Evolutionary conservation across 2,888 invertebrate genomes (phyloP).

Genomic region (Spodoptera picta): DNA sequence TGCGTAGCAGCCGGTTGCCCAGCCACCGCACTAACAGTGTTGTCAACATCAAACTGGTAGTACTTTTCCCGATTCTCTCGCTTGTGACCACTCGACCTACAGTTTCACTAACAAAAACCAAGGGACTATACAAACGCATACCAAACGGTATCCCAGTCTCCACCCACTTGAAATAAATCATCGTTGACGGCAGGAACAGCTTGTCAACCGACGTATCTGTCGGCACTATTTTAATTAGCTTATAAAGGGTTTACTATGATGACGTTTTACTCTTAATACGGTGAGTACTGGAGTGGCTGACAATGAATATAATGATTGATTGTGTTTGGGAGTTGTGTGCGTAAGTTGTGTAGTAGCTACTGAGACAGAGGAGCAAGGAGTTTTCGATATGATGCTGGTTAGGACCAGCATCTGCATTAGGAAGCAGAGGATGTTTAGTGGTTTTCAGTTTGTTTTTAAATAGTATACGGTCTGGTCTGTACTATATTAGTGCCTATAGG

Average conservation of each 20-base stretch:
- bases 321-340: conserved; percentile 6
- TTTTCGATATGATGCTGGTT: no score
- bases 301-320: conserved; percentile 46
- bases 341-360: background rate
- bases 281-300: conserved; percentile 30
- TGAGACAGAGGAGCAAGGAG: background rate
- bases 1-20: no score
- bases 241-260: conserved; percentile 53
- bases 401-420: no score
- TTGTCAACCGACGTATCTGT: conserved; percentile 53
- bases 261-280: conserved; percentile 22
- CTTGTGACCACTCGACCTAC: background rate
- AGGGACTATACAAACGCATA: background rate
- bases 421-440: no score
- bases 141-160: no score
- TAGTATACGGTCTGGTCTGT: no score
- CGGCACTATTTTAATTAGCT: conserved; percentile 62
- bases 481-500: no score
- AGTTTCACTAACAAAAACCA: background rate
- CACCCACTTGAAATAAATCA: conserved; percentile 63
- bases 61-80: no score
- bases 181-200: conserved; percentile 58
- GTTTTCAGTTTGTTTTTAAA: no score
- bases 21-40: no score
- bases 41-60: no score